phyloP scores from a whole-genome alignment of 2,113 vertebrate genomes.

The Aythya baeri region DNA sequence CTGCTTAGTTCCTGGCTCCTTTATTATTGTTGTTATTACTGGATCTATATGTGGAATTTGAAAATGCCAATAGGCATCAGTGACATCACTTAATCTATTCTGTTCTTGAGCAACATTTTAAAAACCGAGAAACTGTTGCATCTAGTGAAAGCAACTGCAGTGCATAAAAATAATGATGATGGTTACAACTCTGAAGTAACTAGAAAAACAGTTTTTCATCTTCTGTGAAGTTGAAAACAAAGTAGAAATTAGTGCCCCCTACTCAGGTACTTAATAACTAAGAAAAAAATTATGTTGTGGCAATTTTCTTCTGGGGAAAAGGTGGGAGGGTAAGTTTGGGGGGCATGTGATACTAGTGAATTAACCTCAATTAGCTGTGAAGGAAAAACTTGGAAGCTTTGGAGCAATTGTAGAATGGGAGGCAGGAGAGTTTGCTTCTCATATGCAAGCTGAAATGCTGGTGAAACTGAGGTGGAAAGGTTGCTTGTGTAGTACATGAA shows the following conservation, averaged over 20 bases:
- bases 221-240: neutral
- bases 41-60: too few species aligned
- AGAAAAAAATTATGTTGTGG: neutral
- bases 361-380: neutral
- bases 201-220: neutral
- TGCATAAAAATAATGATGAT: neutral
- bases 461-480: neutral
- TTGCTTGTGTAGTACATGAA: neutral
- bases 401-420: neutral
- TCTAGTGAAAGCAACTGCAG: neutral
- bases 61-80: neutral
- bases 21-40: too few species aligned
- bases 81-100: neutral
- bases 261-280: neutral
- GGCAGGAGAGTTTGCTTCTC: neutral
- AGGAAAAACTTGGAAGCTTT: neutral
- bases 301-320: neutral
- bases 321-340: neutral
- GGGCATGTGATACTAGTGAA: neutral
- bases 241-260: neutral
- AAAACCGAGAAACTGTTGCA: neutral
- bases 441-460: neutral
- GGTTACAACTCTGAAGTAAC: neutral
- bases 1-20: neutral
- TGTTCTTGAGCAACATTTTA: neutral